These are phyloP conservation scores for Trissoscelio sp. DNA, from an alignment of 2,888 invertebrate species.

Conservation along the genomic window DNA sequence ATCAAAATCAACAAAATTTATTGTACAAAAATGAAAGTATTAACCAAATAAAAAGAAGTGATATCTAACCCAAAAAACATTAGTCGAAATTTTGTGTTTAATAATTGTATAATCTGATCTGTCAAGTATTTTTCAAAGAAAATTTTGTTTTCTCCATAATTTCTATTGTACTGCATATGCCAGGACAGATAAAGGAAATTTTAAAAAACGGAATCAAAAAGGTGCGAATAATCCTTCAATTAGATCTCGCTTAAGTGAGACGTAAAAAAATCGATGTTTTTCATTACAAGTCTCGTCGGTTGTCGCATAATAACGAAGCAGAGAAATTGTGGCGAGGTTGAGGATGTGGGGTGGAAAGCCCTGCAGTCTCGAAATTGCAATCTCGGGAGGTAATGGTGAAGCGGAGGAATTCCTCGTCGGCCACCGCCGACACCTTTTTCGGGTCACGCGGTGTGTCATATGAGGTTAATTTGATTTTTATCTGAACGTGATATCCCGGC, in stretches of 20 bases:
- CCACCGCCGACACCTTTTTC: constrained; percentile 72
- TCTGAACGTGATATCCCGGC: constrained; percentile 77
- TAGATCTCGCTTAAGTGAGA: constrained; percentile 26
- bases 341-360: constrained; percentile 53
- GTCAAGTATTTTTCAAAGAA: too few relatives aligned
- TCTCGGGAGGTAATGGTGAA: constrained; percentile 69
- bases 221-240: constrained; percentile 35
- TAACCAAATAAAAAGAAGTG: too few relatives aligned
- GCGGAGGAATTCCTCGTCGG: constrained; percentile 61
- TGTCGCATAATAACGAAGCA: constrained; percentile 68
- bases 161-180: too few relatives aligned
- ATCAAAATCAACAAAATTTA: too few relatives aligned
- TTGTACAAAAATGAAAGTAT: too few relatives aligned
- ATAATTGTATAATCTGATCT: too few relatives aligned
- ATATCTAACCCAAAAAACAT: too few relatives aligned
- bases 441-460: constrained; percentile 72
- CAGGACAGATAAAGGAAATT: too few relatives aligned
- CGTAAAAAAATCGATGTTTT: constrained; percentile 56
- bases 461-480: constrained; percentile 82
- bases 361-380: constrained; percentile 74
- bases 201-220: not conserved
- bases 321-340: constrained; percentile 59
- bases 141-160: too few relatives aligned
- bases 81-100: too few relatives aligned
- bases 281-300: constrained; percentile 59